Percentiles rank a stretch among this genome's conserved stretches.
Conservation (phyloP, 2,113 vertebrate genomes). For the Salvator merianae region DNA sequence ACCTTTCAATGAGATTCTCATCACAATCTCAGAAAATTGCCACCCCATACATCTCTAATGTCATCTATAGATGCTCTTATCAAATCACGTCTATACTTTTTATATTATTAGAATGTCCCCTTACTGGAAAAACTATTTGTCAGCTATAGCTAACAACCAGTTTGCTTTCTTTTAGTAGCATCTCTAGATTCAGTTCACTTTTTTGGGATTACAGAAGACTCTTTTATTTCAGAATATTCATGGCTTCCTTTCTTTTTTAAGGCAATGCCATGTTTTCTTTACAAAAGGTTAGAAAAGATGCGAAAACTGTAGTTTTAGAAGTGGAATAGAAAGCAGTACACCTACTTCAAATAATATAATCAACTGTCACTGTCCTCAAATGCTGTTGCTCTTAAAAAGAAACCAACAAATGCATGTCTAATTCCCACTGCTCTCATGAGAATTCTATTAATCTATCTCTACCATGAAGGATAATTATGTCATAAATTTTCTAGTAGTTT, state of each 20-base stretch:
- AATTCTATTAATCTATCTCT: background rate
- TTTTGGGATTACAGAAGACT: background rate
- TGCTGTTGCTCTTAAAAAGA: background rate
- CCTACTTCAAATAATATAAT: background rate
- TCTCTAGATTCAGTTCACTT: background rate
- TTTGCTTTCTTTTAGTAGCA: too few relatives aligned
- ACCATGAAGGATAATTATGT: conserved; percentile 1
- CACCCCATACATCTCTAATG: too few relatives aligned
- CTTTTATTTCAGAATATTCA: background rate
- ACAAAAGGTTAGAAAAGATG: background rate
- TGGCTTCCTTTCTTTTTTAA: background rate
- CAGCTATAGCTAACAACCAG: too few relatives aligned
- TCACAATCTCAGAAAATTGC: too few relatives aligned
- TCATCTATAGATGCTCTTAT: too few relatives aligned
- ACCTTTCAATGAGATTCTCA: too few relatives aligned
- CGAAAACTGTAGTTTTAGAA: background rate
- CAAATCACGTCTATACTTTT: too few relatives aligned
- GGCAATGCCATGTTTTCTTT: background rate
- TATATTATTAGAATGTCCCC: too few relatives aligned
- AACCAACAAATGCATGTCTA: background rate
- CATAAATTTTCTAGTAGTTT: background rate
- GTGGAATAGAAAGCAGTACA: background rate
- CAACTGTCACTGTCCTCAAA: background rate
- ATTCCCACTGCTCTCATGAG: background rate
- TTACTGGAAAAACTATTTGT: too few relatives aligned